Base-by-base conservation (phyloP, 2,888 invertebrate species). In the Andrena trimmerana region DNA sequence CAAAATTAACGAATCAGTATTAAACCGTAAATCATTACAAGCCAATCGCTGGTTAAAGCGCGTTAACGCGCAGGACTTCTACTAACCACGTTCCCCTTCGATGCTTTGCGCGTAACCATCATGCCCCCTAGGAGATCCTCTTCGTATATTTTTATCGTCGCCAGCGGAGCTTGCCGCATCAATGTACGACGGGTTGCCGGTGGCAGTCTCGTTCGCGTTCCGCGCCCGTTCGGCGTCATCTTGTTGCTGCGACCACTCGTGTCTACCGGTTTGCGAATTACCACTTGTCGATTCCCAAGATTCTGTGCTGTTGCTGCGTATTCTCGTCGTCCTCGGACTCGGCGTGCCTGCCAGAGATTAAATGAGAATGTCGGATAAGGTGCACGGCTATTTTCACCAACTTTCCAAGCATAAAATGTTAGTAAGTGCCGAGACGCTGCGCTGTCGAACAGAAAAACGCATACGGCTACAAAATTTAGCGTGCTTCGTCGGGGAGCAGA, bases 271-370 rank as follows among this genome's bases (percentile, higher is more conserved):
- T 62, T 90, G 85, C 62, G 88, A 87, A 24, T 90, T 87, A 59
- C 91, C 91, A 68, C 90, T 92, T 59, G 90, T 89, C 54, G 94
- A 92, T 63, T 94, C 93, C 95, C 95, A 95, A 75, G 95, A 95
- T 91, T 95, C 95, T 54, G 95, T 95, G 73, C 95, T 95, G 92
- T 95, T 95, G 83, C 95, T 95, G 83, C 95, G 94, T 82, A 94
- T 94, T 88, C 95, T 94, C 27, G 13, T 4, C 4, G 57, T 42
- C 24, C 69, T 70, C 82, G 90, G 83, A n/a, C 84, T 82, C 63
- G 90, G 88, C 69, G 89, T 85, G 74, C 93, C 93, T 92, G 79
- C 10, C 36, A 69, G 75, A 54, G n/a, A 31, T 42, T 10, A 29
- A 0, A n/a, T 4, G 3, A 31, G 36, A 60, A 57, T 13, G 31